Conservation (phyloP, 2,797 vertebrate genomes). For the Sebastes nivosus region DNA sequence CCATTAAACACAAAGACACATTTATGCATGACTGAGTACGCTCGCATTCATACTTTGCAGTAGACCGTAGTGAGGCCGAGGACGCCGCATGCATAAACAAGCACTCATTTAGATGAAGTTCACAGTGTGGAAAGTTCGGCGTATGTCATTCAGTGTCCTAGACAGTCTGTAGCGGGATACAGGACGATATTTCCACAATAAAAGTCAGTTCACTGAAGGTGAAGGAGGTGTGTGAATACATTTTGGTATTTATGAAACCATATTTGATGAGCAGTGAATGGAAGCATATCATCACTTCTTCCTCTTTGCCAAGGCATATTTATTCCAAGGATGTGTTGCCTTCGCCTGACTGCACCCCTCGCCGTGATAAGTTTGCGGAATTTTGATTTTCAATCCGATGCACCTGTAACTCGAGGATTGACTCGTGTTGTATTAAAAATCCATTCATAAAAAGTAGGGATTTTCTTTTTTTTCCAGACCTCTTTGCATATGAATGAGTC, state of each 20-base stretch:
- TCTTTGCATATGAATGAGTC: background rate
- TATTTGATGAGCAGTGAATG: conserved; percentile 18
- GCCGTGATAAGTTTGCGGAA: conserved; percentile 5
- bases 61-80: conserved; percentile 5
- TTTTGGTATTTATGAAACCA: conserved; percentile 8
- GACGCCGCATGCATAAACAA: conserved; percentile 35
- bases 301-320: conserved; percentile 10
- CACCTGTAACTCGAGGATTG: conserved; percentile 10
- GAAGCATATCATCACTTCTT: background rate
- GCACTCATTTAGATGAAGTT: conserved; percentile 20
- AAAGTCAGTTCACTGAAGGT: conserved; percentile 2
- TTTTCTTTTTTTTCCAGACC: background rate
- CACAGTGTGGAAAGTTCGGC: background rate
- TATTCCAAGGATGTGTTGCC: conserved; percentile 28
- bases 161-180: background rate
- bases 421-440: background rate
- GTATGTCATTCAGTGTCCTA: background rate
- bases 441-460: background rate
- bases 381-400: conserved; percentile 2
- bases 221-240: background rate
- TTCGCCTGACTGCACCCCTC: conserved; percentile 9
- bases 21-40: conserved; percentile 49
- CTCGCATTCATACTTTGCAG: conserved; percentile 35
- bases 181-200: background rate
- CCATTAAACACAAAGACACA: conserved; percentile 63